Evolutionary conservation across 2,113 vertebrate genomes (phyloP), one percentile per base, ranked within the genome.

Genomic region (Mastomys natalensis): DNA sequence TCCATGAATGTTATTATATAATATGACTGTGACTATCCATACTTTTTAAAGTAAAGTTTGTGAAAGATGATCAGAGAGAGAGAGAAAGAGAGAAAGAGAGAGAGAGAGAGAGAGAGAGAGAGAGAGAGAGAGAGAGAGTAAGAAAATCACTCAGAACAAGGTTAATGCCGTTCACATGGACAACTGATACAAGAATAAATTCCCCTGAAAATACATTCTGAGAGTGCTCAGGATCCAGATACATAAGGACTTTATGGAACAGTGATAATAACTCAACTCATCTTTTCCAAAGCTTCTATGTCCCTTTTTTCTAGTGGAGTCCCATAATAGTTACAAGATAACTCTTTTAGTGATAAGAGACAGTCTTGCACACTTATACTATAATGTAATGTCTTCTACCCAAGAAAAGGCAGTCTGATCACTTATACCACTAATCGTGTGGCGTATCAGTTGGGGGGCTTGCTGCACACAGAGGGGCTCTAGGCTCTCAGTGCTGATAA

Each of bases 121-220:
- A 62, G 51, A 94, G 85, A 1, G 60, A 62, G 51, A 94, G 85
- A 93, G 31, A 81, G 19, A 90, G 26, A 78, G 74, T 40, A 74
- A 58, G 58, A 45, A 43, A 97, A 77, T 51, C 34, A 87, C 7
- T n/a, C 66, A 89, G 43, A 45, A 96, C 95, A 74, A 84, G 48
- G 55, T 78, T 62, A 15, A 26, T 51, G 31, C 7, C 86, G 55
- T 66, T n/a, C 55, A 70, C 7, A 8, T n/a, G 22, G n/a, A 84
- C 37, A 89, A 26, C 43, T 92, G 29, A 62, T 45, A 68, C 31
- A 78, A 74, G 53, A 70, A 73, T 87, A 66, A 77, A 72, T 89
- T 91, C 88, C 87, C 80, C 94, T 94, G 58, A 60, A 93, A 93
- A 95, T 77, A 58, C 0, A 73, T 24, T 22, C 80, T 53, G 2